Conservation (phyloP, 2,888 invertebrate species). For the Eurytoma adleriae region DNA sequence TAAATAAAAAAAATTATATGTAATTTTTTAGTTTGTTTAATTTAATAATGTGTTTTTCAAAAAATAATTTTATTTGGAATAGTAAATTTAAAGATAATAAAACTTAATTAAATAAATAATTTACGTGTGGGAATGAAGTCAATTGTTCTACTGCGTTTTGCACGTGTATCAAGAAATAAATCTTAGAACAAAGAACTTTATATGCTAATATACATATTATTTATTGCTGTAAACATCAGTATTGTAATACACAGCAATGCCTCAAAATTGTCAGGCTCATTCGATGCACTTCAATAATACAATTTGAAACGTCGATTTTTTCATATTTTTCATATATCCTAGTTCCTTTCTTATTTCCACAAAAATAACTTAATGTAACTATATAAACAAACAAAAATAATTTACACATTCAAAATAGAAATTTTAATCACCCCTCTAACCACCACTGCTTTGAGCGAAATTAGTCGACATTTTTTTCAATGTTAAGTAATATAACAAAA, state of each 20-base stretch:
- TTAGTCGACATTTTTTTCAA: constrained; percentile 30
- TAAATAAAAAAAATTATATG: neutral
- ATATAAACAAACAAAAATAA: constrained; percentile 32
- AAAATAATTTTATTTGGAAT: neutral
- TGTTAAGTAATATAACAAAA: constrained; percentile 18
- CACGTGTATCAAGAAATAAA: constrained; percentile 60
- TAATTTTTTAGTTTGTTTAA: neutral
- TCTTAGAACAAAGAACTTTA: constrained; percentile 67
- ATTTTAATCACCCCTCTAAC: constrained; percentile 16
- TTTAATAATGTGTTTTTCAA: neutral
- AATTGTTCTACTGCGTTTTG: constrained; percentile 67
- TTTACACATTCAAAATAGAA: constrained; percentile 36
- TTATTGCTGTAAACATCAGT: constrained; percentile 74
- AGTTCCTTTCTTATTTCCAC: constrained; percentile 39
- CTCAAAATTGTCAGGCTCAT: constrained; percentile 67
- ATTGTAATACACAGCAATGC: constrained; percentile 70
- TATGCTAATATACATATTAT: constrained; percentile 73
- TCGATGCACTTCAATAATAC: constrained; percentile 61
- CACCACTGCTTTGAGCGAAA: constrained; percentile 26
- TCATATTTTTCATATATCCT: constrained; percentile 40
- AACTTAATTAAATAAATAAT: neutral
- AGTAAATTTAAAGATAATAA: constrained; percentile 1
- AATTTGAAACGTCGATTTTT: constrained; percentile 51
- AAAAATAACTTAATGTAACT: constrained; percentile 21
- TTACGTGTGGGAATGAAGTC: too few species aligned